Percentiles rank a stretch among this genome's conserved stretches.
phyloP scores from a whole-genome alignment of 2,797 vertebrate species.

The Steatocranus sp. region DNA sequence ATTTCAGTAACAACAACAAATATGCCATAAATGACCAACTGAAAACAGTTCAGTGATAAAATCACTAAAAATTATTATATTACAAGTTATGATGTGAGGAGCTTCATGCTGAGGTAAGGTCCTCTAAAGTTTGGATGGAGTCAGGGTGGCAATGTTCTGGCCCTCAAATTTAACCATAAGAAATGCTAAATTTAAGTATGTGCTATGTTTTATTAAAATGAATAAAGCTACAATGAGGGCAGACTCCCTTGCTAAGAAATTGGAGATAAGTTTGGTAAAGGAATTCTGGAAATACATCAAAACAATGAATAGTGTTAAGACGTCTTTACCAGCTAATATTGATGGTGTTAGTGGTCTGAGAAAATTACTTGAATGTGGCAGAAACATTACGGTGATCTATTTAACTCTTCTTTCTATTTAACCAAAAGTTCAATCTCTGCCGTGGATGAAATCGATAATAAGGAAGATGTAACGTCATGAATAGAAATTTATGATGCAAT shows the following conservation, averaged over 20 bases:
- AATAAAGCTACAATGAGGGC: too few relatives aligned
- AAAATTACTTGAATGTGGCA: not conserved
- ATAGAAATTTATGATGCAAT: not conserved
- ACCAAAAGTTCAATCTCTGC: not conserved
- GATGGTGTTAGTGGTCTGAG: not conserved
- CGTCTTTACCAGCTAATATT: not conserved
- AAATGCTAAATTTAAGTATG: not conserved
- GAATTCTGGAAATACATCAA: not conserved
- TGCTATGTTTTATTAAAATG: not conserved
- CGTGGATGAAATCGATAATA: not conserved
- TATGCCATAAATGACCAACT: not conserved
- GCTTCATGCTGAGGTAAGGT: not conserved
- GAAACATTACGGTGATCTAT: not conserved
- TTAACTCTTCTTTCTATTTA: too few relatives aligned
- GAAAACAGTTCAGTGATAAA: not conserved
- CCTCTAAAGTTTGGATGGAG: not conserved
- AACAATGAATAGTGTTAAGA: not conserved
- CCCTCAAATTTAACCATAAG: not conserved
- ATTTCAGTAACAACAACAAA: not conserved
- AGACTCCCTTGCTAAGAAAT: too few relatives aligned
- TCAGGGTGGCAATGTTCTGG: not conserved
- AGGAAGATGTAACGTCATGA: not conserved
- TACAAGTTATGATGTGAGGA: not conserved
- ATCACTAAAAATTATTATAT: accelerated
- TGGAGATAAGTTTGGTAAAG: not conserved